phyloP scores from a whole-genome alignment of 2,113 vertebrate species.

The Chascanopsetta lugubris region DNA sequence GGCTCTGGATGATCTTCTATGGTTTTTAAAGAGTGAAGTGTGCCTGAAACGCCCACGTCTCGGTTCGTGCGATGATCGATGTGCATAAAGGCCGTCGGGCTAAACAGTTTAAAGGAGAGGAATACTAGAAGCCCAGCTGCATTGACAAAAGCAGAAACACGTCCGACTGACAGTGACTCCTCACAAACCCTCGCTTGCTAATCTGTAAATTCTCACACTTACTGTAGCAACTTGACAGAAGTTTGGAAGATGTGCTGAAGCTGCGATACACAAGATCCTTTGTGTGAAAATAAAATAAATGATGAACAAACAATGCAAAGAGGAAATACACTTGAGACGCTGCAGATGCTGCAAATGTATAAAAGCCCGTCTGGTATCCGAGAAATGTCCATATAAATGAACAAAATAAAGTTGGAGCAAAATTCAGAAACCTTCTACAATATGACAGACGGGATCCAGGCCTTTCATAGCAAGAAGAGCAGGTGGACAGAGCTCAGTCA shows the following conservation, averaged over 20 bases:
- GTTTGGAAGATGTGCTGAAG: conserved; percentile 17
- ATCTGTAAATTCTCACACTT: conserved; percentile 35
- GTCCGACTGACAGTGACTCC: conserved; percentile 25
- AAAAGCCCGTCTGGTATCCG: neutral
- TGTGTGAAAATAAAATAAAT: conserved; percentile 24
- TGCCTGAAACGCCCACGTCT: conserved; percentile 57
- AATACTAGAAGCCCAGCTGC: conserved; percentile 69
- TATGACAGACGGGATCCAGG: neutral
- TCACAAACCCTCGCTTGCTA: conserved; percentile 39
- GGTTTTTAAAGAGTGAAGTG: conserved; percentile 48
- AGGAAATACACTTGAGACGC: neutral
- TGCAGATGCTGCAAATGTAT: neutral
- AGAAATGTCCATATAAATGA: neutral
- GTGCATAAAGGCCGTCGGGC: conserved; percentile 56
- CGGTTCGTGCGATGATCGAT: conserved; percentile 65
- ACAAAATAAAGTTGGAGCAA: no score
- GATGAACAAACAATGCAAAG: neutral
- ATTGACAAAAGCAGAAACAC: conserved; percentile 46
- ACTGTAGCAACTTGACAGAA: conserved; percentile 23
- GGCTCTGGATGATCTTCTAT: conserved; percentile 54
- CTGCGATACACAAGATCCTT: neutral
- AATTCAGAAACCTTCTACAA: no score
- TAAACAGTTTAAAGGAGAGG: conserved; percentile 74
- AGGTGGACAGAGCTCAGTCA: neutral
- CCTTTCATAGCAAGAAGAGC: neutral